Evolutionary conservation across 2,888 invertebrate genomes (phyloP).

Genomic region (Diplazon laetatorius): DNA sequence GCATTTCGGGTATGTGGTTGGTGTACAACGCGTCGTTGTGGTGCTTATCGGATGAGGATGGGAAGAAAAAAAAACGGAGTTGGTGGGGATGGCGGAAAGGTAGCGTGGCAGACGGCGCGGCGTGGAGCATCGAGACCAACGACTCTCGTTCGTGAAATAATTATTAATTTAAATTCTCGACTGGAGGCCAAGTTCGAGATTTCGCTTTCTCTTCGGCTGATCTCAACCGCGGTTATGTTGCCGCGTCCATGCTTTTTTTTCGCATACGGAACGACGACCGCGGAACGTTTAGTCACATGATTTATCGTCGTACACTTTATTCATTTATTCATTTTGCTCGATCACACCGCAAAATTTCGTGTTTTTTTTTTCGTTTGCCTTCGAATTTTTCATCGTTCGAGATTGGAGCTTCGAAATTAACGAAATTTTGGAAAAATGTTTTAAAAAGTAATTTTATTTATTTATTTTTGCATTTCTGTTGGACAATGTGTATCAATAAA

Average conservation of each 20-base stretch:
- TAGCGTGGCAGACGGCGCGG: conserved; percentile 57
- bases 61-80: conserved; percentile 11
- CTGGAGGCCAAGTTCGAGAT: conserved; percentile 62
- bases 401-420: too few relatives aligned
- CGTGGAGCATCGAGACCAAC: conserved; percentile 57
- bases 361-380: too few relatives aligned
- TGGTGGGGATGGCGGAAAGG: conserved; percentile 14
- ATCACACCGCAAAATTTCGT: too few relatives aligned
- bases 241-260: conserved; percentile 2
- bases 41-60: conserved; percentile 8
- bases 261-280: not conserved
- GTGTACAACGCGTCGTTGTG: not conserved
- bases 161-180: conserved; percentile 58
- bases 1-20: conserved; percentile 21
- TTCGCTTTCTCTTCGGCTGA: conserved; percentile 54
- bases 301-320: conserved; percentile 20
- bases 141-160: conserved; percentile 60
- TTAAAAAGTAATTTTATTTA: not conserved
- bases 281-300: conserved; percentile 32
- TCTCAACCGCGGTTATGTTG: conserved; percentile 1
- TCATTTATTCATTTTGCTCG: too few relatives aligned
- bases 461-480: too few relatives aligned
- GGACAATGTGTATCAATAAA: too few relatives aligned
- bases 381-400: too few relatives aligned
- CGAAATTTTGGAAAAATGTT: too few relatives aligned